phyloP scores from a whole-genome alignment of 2,113 vertebrate genomes.

The Hirundichthys speculiger region DNA sequence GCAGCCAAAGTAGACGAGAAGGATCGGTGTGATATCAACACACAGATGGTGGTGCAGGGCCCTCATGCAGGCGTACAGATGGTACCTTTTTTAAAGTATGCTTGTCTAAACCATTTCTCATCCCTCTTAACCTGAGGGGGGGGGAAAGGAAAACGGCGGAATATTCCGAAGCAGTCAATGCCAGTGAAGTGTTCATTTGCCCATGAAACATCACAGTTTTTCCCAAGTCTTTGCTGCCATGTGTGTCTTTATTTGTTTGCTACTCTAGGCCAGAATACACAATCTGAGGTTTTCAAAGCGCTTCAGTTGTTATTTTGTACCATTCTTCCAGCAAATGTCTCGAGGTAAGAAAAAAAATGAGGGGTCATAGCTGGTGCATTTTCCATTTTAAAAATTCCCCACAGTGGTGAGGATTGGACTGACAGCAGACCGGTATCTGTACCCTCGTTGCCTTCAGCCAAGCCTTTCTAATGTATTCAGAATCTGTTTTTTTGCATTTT shows the following conservation, averaged over 20 bases:
- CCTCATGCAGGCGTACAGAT: conserved; percentile 57
- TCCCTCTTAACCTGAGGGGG: not conserved
- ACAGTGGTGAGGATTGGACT: too few species aligned
- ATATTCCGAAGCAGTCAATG: not conserved
- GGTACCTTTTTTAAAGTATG: conserved; percentile 52
- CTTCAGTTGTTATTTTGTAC: too few species aligned
- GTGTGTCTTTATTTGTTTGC: conserved; percentile 50
- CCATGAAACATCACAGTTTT: conserved; percentile 29
- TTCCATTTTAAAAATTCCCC: too few species aligned
- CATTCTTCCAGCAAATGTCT: too few species aligned
- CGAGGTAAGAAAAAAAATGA: too few species aligned
- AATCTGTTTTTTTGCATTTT: too few species aligned
- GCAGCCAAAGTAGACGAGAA: conserved; percentile 36
- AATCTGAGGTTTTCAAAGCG: too few species aligned
- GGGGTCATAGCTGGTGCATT: too few species aligned
- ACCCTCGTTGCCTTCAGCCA: too few species aligned
- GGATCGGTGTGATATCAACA: conserved; percentile 45
- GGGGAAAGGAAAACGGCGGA: not conserved
- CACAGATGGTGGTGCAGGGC: conserved; percentile 57
- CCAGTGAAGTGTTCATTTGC: conserved; percentile 12
- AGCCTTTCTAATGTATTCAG: too few species aligned
- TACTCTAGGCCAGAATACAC: too few species aligned
- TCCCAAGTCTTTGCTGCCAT: conserved; percentile 39
- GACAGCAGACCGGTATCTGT: too few species aligned
- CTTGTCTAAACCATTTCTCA: conserved; percentile 14